Percentiles rank a stretch among this genome's conserved stretches.
These are phyloP conservation scores for Drosophila hydei DNA, from an alignment of 1,140 invertebrate genomes.

Conservation along the genomic window DNA sequence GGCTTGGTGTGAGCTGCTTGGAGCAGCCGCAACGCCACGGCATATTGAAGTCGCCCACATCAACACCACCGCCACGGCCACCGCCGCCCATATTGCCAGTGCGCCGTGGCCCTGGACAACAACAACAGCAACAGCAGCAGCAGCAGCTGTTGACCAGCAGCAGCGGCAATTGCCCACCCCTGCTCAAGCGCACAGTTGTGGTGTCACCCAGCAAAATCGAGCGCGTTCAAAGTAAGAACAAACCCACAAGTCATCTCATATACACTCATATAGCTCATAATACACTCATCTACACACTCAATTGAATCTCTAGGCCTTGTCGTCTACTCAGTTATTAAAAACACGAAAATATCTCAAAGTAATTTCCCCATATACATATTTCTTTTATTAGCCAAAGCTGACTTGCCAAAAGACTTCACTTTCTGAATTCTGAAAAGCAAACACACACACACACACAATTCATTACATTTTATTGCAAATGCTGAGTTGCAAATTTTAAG, in stretches of 20 bases:
- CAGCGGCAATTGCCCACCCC: constrained; percentile 32
- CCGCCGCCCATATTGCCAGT: constrained; percentile 57
- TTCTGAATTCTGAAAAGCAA: no score
- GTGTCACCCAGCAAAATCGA: constrained; percentile 59
- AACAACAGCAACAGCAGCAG: constrained; percentile 23
- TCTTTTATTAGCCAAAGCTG: constrained; percentile 45
- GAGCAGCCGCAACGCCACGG: constrained; percentile 42
- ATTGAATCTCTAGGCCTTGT: constrained; percentile 32
- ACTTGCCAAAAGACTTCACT: constrained; percentile 35
- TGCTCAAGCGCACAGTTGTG: constrained; percentile 54
- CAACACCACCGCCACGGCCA: constrained; percentile 66
- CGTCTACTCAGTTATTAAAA: constrained; percentile 26
- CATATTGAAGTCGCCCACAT: constrained; percentile 63
- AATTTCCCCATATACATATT: constrained; percentile 14
- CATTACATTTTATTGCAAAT: constrained; percentile 20
- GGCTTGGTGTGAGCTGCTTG: constrained; percentile 48
- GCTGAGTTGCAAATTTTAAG: constrained; percentile 33
- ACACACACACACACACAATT: no score
- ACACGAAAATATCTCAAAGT: constrained; percentile 25
- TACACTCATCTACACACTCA: constrained; percentile 16
- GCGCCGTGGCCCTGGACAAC: constrained; percentile 52
- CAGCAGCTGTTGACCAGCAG: constrained; percentile 21
- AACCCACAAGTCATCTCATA: constrained; percentile 57
- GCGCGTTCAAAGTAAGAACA: constrained; percentile 73
- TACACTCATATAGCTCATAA: constrained; percentile 1